Base-by-base conservation (phyloP, 1,140 invertebrate genomes). In the Drosophila nannoptera region DNA sequence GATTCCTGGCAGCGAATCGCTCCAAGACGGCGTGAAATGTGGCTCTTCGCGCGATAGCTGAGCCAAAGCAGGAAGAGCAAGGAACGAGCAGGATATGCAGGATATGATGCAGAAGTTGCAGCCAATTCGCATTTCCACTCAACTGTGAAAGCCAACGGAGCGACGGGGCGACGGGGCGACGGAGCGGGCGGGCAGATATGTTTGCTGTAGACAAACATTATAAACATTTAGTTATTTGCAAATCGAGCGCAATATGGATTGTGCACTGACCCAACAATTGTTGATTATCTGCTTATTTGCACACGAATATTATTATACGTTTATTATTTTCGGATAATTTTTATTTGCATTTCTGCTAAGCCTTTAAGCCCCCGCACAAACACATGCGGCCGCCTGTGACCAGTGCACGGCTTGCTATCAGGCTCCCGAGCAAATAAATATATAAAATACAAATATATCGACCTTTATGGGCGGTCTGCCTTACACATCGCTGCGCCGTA, bases 231-330 rank as follows among this genome's bases (percentile, higher is more conserved):
- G 53, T 69, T 69, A 60, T 66, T 65, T 38, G 53, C 40, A 59
- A 54, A 65, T 74, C 36, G 60, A 80, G 54, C 71, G 61, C 45
- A 73, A 69, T 46, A 62, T 49, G 54, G 67, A 74, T 60, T 80
- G 81, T 65, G 68, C 80, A 84, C 46, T 80, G 81, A 84, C 80
- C 80, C 72, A 61, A 50, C 50, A 61, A 35, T 71, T 72, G 53
- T 65, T 77, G 60, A 67, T 72, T 66, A 59, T 49, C 40, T 62
- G n/a, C 38, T 12, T 66, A 63, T 61, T 60, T 61, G 32, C n/a
- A 14, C 29, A 35, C 66, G 50, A 63, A 75, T 49, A 61, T 65
- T 77, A 73, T 73, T 77, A 67, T 82, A 75, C 75, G 56, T 61
- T 43, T 72, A 69, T 63, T 67, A 64, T 70, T 82, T 78, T 84